Percentiles rank a stretch among this genome's conserved stretches.
Conservation (phyloP, 1,140 invertebrate species). For the Copidosoma floridanum region DNA sequence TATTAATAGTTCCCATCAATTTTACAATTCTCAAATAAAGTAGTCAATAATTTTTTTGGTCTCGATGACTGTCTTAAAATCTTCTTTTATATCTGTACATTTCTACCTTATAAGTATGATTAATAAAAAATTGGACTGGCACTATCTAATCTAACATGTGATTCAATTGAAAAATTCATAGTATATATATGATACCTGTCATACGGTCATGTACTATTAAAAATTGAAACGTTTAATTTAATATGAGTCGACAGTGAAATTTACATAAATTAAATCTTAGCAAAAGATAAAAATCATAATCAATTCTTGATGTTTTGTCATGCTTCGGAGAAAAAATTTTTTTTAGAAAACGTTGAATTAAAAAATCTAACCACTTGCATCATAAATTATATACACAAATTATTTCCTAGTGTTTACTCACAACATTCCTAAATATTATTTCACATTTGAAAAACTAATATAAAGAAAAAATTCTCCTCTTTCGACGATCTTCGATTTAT, state of each 20-base stretch:
- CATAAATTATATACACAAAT: slow-evolving; percentile 24
- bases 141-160: too few relatives aligned
- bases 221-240: slow-evolving; percentile 26
- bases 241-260: slow-evolving; percentile 23
- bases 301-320: too few relatives aligned
- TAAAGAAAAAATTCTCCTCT: slow-evolving; percentile 48
- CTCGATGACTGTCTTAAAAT: slow-evolving; percentile 2
- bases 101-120: too few relatives aligned
- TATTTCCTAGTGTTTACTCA: slow-evolving; percentile 15
- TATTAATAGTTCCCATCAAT: not conserved
- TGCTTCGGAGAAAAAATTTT: too few relatives aligned
- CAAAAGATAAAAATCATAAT: slow-evolving; percentile 11
- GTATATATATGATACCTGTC: slow-evolving; percentile 44
- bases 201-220: slow-evolving; percentile 24
- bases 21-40: slow-evolving; percentile 2
- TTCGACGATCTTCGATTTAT: slow-evolving; percentile 48
- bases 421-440: slow-evolving; percentile 34
- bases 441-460: slow-evolving; percentile 47
- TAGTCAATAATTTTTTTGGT: slow-evolving; percentile 5
- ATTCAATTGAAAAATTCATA: slow-evolving; percentile 29
- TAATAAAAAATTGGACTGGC: too few relatives aligned
- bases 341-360: slow-evolving; percentile 3
- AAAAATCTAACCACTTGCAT: slow-evolving; percentile 30
- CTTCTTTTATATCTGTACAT: too few relatives aligned
- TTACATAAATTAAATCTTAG: slow-evolving; percentile 21